These are phyloP conservation scores for Morone chrysops DNA, from an alignment of 2,113 vertebrate species.

Conservation along the genomic window DNA sequence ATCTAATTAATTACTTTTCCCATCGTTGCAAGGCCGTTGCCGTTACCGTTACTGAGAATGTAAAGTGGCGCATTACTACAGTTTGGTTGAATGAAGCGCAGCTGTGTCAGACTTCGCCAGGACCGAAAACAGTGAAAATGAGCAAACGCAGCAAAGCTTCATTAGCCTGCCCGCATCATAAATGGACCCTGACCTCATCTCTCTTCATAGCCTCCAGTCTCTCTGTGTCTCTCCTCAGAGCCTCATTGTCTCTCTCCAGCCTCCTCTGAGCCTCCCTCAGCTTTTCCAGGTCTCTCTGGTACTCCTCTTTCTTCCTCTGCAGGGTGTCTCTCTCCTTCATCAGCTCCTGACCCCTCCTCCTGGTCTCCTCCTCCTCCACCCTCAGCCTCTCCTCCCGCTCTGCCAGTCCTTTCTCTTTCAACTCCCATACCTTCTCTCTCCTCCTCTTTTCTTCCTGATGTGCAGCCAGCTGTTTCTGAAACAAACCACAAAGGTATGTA, in stretches of 20 bases:
- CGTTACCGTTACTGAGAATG: too few species aligned
- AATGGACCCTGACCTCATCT: constrained; percentile 60
- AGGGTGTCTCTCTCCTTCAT: constrained; percentile 83
- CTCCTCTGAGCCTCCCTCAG: constrained; percentile 86
- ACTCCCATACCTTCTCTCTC: constrained; percentile 87
- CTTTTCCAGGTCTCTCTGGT: constrained; percentile 89
- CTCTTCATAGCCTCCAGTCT: constrained; percentile 75
- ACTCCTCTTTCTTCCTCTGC: constrained; percentile 83
- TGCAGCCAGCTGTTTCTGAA: constrained; percentile 88
- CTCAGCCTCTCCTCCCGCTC: constrained; percentile 82
- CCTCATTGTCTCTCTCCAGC: constrained; percentile 86
- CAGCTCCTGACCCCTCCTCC: constrained; percentile 75
- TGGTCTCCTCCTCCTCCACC: constrained; percentile 82
- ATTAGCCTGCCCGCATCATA: not conserved
- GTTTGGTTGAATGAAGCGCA: too few species aligned
- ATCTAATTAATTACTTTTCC: too few species aligned
- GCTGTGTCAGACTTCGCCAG: too few species aligned
- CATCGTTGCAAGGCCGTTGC: too few species aligned
- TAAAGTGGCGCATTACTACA: too few species aligned
- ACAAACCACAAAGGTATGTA: not conserved
- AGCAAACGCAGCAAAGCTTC: too few species aligned
- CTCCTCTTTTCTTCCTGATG: constrained; percentile 87
- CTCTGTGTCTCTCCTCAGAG: constrained; percentile 59
- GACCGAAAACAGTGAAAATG: too few species aligned
- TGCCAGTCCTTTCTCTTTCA: constrained; percentile 81